Percentiles rank a stretch among this genome's conserved stretches.
Evolutionary conservation across 2,888 invertebrate genomes (phyloP).

Genomic region (Drosophila imparisetae): DNA sequence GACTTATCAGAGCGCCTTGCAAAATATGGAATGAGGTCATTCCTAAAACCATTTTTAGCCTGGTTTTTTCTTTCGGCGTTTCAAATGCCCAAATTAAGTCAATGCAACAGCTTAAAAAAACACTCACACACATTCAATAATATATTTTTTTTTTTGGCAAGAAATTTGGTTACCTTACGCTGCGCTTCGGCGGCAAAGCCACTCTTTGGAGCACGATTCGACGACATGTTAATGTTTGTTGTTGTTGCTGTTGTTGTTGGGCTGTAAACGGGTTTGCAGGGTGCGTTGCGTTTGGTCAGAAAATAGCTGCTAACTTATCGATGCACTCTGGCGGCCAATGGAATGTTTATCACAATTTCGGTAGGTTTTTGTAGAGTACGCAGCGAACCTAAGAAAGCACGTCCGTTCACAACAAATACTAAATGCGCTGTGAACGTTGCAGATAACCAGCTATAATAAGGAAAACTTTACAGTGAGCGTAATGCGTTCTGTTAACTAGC

Average conservation of each 20-base stretch:
- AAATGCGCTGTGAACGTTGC: conserved; percentile 46
- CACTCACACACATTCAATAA: conserved; percentile 23
- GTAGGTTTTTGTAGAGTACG: conserved; percentile 27
- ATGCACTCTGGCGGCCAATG: conserved; percentile 69
- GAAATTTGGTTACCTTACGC: conserved; percentile 90
- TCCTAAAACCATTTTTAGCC: conserved; percentile 68
- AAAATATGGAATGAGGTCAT: conserved; percentile 70
- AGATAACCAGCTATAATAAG: conserved; percentile 36
- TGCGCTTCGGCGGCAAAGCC: conserved; percentile 98
- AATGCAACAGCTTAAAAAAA: conserved; percentile 63
- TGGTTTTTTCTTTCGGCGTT: conserved; percentile 51
- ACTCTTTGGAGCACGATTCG: conserved; percentile 85
- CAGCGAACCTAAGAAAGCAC: conserved; percentile 35
- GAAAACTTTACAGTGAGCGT: conserved; percentile 39
- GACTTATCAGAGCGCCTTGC: conserved; percentile 58
- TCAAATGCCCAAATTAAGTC: conserved; percentile 68
- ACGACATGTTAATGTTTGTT: conserved; percentile 81
- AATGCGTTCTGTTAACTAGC: conserved; percentile 13
- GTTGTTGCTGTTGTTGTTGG: conserved; percentile 50
- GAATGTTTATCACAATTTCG: conserved; percentile 77
- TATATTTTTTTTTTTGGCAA: conserved; percentile 52
- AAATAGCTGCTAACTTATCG: conserved; percentile 49
- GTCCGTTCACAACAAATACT: conserved; percentile 67
- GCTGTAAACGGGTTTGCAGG: conserved; percentile 81
- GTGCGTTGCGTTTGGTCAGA: conserved; percentile 58